Base-by-base conservation (phyloP, 2,797 vertebrate species). In the Chrosomus eos region DNA sequence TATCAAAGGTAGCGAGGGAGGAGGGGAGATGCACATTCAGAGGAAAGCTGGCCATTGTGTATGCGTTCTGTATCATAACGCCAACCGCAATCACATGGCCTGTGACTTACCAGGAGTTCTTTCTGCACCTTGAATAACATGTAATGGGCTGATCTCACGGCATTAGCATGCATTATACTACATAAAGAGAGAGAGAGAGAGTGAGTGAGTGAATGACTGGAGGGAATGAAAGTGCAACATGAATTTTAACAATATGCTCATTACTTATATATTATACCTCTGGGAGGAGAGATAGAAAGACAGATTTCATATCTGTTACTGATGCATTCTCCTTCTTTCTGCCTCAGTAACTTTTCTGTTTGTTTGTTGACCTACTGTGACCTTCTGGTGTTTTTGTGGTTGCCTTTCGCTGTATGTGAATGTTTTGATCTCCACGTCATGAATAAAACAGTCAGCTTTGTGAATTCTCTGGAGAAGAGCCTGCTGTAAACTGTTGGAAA, bases 221-320 rank as follows among this genome's bases (percentile, higher is more conserved):
- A 74, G 74, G 77, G 80, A 78, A 55, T 72, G 48, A 71, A 80
- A 74, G 74, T 85, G 82, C 81, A 79, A 84, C 79, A 82, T 88
- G 89, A 90, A 90, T 90, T 88, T 88, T 86, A 89, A 90, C 87
- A 87, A 81, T 86, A 81, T 68, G 21, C 85, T 90, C 85, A 90
- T 90, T 88, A 89, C 78, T 89, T 86, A 90, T 86, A 90, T 89
- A 38, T 90, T 89, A 89, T 77, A 81, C 75, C 79, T 84, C 81
- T 36, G 33, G 74, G 72, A 82, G 80, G 38, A 68, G 48, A 82
- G 38, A 71, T 23, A 64, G 48, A 51, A 62, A 85, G 36, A 71
- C 28, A 76, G 33, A 79, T 78, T 64, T 60, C 26, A 64, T 48
- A 76, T 83, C 58, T 82, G 80, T 82, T 79, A 79, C 79, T 74